Evolutionary conservation across 2,888 invertebrate species (phyloP).

Genomic region (Meliscaeva auricollis): DNA sequence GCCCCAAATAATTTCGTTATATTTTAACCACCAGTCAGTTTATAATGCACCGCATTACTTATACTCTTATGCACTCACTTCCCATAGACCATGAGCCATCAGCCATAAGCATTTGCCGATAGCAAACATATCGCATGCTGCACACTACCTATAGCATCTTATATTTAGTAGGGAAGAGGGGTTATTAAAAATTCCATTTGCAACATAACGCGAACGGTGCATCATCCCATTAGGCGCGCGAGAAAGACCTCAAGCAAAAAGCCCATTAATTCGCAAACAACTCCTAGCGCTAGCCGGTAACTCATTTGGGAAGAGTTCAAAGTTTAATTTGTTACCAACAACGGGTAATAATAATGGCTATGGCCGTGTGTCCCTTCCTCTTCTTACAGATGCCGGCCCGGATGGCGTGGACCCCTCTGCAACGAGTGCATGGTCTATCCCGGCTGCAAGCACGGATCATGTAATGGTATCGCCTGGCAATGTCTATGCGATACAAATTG

Average conservation of each 20-base stretch:
- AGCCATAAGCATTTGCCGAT: background rate
- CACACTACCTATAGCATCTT: background rate
- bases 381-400: slow-evolving; percentile 91
- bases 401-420: slow-evolving; percentile 96
- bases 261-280: slow-evolving; percentile 74
- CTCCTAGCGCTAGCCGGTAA: slow-evolving; percentile 67
- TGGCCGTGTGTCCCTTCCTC: slow-evolving; percentile 35
- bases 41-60: slow-evolving; percentile 63
- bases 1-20: slow-evolving; percentile 72
- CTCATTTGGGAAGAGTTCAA: slow-evolving; percentile 76
- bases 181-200: slow-evolving; percentile 73
- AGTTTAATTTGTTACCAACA: slow-evolving; percentile 76
- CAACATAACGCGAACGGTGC: slow-evolving; percentile 68
- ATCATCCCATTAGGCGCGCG: slow-evolving; percentile 65
- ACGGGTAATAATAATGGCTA: slow-evolving; percentile 72
- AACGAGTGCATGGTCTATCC: slow-evolving; percentile 97
- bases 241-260: slow-evolving; percentile 61
- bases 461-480: slow-evolving; percentile 96
- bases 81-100: slow-evolving; percentile 12
- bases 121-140: slow-evolving; percentile 49
- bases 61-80: slow-evolving; percentile 21
- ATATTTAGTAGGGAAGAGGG: background rate
- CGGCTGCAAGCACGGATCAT: slow-evolving; percentile 98
- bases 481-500: slow-evolving; percentile 99
- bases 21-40: slow-evolving; percentile 45